Base-by-base conservation (phyloP, 2,797 vertebrate species). In the Petrocephalus sullivani region DNA sequence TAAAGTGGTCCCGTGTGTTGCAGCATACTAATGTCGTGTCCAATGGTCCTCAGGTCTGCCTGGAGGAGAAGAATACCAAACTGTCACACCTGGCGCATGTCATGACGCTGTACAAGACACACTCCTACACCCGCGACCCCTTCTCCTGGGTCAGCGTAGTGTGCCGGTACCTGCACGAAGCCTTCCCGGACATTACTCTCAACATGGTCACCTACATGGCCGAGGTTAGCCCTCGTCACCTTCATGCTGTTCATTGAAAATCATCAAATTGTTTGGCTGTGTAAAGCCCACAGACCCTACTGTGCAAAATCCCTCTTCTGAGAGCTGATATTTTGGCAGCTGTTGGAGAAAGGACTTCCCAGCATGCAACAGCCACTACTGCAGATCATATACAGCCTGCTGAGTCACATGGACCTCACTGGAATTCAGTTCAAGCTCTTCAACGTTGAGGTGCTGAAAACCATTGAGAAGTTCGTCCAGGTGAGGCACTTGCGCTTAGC, bases 81-180 rank as follows among this genome's bases (percentile, higher is more conserved):
- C 94, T 99, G 4, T 98, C 98, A 41, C 98, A 99, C 90, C 93
- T 99, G 90, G 98, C 98, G 9, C 98, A 99, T 16, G 98, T 99
- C 61, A 99, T 99, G 98, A 99, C 97, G 12, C 96, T 99, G 71
- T 99, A 99, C 91, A 99, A 98, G 94, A 99, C 97, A 0, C 97
- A 98, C 41, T 99, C 98, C 89, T 99, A 99, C 91, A 99, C 98
- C 0, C 95, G 98, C 87, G 98, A 99, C 93, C 97, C 97, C 37
- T 96, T 97, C 90, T 98, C 98, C 0, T 99, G 98, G 98, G 98
- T 99, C 89, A 99, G 96, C 0, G 98, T 99, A 90, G 98, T 99
- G 84, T 99, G 98, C 90, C 97, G 98, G 37, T 99, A 99, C 91
- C 97, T 99, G 86, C 98, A 99, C 12, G 98, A 99, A 93, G 98